Evolutionary conservation across 30 jellyfish, hydroid and myxozoan species (phyloP), one percentile per base, ranked within the genome.

Genomic region (Aurelia sp.): DNA sequence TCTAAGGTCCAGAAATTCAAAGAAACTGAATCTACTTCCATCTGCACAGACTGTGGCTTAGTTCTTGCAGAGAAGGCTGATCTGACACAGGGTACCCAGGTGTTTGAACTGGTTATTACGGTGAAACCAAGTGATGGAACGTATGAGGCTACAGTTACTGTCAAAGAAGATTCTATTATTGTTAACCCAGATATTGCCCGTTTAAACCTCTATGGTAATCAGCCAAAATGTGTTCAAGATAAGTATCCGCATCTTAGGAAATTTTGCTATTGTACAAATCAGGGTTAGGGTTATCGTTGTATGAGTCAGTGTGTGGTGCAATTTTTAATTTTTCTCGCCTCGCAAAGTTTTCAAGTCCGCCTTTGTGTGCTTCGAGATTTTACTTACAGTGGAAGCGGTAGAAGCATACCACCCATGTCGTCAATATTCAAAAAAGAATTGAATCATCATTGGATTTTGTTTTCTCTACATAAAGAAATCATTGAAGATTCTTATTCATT

Each of bases 191-290:
- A 40, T 68, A 41, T 88, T n/a, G 81, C 95, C 72, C 58, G 96
- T 13, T 51, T 71, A 20, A 80, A 88, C 67, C 21, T n/a, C 6
- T 88, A 88, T 62, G 89, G 93, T 4, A 62, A 79, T 40, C 97
- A 82, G 73, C 95, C 97, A 44, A 23, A 67, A 9, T 89, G 97
- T 76, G 53, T 89, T 72, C 76, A 37, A 53, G 62, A 63, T 33
- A 21, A 61, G n/a, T 51, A 40, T 50, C 95, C 95, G 13, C 62
- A 22, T 37, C 75, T 89, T 37, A 72, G 84, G 66, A 65, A 68
- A 19, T 81, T 70, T 72, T 89, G 95, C 68, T 62, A 17, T 37
- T 89, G 95, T 30, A 67, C n/a, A 44, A 62, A 21, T 62, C 0
- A 62, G 15, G 55, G 55, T 9, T 44, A 44, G 55, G 55, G 16